phyloP scores from a whole-genome alignment of 1,140 invertebrate genomes.

The Procambarus virginalis region DNA sequence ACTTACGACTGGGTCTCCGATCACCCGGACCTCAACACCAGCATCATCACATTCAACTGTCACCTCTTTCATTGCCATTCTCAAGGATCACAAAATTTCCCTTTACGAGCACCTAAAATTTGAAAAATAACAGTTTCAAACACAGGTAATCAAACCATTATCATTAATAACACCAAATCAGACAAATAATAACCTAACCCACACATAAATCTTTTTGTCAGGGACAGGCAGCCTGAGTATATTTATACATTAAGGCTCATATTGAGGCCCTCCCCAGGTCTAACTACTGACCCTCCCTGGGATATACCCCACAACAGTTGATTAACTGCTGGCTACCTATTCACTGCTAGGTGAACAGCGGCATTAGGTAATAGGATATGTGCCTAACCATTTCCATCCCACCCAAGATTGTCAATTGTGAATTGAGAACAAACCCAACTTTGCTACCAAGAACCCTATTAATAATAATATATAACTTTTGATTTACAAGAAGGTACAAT shows the following conservation, averaged over 20 bases:
- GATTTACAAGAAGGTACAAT: too few relatives aligned
- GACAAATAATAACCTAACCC: neutral
- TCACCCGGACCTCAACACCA: conserved; percentile 64
- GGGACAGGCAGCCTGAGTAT: neutral
- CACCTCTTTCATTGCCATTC: conserved; percentile 47
- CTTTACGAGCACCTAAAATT: neutral
- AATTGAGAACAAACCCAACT: too few relatives aligned
- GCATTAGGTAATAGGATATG: too few relatives aligned
- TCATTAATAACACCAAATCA: neutral
- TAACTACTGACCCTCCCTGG: too few relatives aligned
- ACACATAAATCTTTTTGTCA: neutral
- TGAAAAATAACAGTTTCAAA: neutral
- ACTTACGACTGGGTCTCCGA: conserved; percentile 65
- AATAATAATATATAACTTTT: too few relatives aligned
- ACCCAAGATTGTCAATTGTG: too few relatives aligned
- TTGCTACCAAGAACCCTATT: too few relatives aligned
- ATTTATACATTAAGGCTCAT: too few relatives aligned
- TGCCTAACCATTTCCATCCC: too few relatives aligned
- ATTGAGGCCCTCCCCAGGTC: neutral
- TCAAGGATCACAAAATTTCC: neutral
- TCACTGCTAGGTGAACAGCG: too few relatives aligned
- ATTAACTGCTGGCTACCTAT: too few relatives aligned
- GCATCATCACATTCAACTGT: conserved; percentile 32
- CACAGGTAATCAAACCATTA: neutral
- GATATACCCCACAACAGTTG: too few relatives aligned